Evolutionary conservation across 2,797 vertebrate genomes (phyloP), one percentile per base, ranked within the genome.

Genomic region (Sciurus vulgaris): DNA sequence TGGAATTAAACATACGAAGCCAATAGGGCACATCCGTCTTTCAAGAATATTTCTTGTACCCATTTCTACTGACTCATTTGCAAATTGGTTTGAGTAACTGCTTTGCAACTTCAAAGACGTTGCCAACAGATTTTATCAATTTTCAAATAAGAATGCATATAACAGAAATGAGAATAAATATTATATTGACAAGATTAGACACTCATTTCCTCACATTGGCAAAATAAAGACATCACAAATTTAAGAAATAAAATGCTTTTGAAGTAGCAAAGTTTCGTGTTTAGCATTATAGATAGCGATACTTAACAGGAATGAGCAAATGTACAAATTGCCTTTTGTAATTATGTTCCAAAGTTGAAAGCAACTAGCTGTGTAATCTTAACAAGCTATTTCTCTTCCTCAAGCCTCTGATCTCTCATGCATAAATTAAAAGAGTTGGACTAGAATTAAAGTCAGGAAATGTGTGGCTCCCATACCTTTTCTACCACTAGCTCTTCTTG

Each of bases 191-290:
- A 94, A 88, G 33, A 89, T 91, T 96, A 92, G 88, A 86, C 17
- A 38, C 5, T 96, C 76, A 77, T 97, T 96, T 94, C 67, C 67
- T 95, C 86, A 91, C 63, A 96, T 35, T 76, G 67, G 56, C 61
- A 88, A 82, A 92, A 89, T 77, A 79, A 54, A 96, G 79, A 65
- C 61, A 93, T 92, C 38, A 72, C 22, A 69, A 94, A 96, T 91
- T 91, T 83, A 90, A 93, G 90, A 90, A 94, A 94, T 83, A 89
- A 96, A 95, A 89, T 28, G 49, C 47, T 61, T 96, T 91, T 76
- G 81, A 96, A 86, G 84, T 79, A 86, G 78, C n/a, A 93, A 63
- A 95, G 92, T 92, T 89, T 88, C 13, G 0, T 93, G 44, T 82
- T 94, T 95, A 77, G 73, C 63, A 65, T 93, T 90, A 73, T 54